Evolutionary conservation across 2,888 invertebrate species (phyloP), one percentile per base, ranked within the genome.

Genomic region (Leuctra nigra): DNA sequence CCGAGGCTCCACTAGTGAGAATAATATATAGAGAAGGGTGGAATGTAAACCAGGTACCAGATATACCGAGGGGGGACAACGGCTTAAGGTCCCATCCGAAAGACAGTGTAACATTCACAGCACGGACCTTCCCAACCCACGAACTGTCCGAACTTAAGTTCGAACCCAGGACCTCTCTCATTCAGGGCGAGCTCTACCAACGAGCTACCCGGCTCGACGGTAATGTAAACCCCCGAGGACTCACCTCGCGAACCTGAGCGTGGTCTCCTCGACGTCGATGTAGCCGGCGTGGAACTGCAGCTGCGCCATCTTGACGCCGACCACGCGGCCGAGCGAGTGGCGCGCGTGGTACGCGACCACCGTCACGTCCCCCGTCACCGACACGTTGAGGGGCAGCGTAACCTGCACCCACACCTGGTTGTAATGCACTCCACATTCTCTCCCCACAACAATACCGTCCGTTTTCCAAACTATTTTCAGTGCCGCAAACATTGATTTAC

Each of bases 241-340:
- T 67, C 72, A 81, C 80, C 80, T 82, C 54, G 79, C 81, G 65
- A 87, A 91, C 59, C 80, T 82, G 54, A 93, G 72, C n/a, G 81
- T 78, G 46, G 85, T 88, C 66, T 88, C 87, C 61, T 82, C 82
- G 63, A 82, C 79, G 0, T 81, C 75, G 58, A 94, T 80, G 70
- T 87, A 93, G 50, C 95, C 95, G 6, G 94, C 89, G 70, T 96
- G 90, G 66, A 96, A 85, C 73, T 91, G 90, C 39, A 94, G 73
- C 65, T 92, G 87, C 53, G 91, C 85, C 66, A 96, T 88, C 69
- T 89, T 90, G 63, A 94, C 86, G 59, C 90, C 82, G 47, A 87
- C 88, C 4, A 86, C 83, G 52, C 88, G 83, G 16, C 87, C 87
- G 46, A 90, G 76, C 59, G 92, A 87, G 67, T 92, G 91, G 1